Percentiles rank a stretch among this genome's conserved stretches.
Conservation (phyloP, 1,140 invertebrate genomes). For the Scaptomyza montana region DNA sequence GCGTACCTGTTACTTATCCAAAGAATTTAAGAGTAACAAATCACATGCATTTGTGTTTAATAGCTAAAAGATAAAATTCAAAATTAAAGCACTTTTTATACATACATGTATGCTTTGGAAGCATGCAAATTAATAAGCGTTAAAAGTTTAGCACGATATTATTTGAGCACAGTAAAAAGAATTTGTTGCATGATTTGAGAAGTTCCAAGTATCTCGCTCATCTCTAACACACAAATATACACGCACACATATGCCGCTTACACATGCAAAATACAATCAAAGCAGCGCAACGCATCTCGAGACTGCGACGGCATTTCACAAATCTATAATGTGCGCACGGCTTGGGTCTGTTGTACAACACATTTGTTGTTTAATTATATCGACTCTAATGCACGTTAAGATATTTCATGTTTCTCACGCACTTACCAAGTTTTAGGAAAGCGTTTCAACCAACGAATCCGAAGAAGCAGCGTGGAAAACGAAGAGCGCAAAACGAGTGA, state of each 20-base stretch:
- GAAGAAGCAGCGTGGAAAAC: slow-evolving; percentile 71
- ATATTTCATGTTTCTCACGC: slow-evolving; percentile 18
- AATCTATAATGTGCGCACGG: slow-evolving; percentile 33
- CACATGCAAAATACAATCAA: slow-evolving; percentile 56
- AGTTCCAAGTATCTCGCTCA: slow-evolving; percentile 6
- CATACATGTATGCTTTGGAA: not conserved
- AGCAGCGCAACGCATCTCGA: slow-evolving; percentile 50
- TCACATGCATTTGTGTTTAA: slow-evolving; percentile 6
- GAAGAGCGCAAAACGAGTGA: slow-evolving; percentile 75
- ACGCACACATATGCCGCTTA: slow-evolving; percentile 39
- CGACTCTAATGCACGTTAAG: slow-evolving; percentile 3
- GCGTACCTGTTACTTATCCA: slow-evolving; percentile 49
- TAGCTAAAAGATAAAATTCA: not conserved
- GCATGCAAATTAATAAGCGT: not conserved
- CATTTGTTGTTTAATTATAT: slow-evolving; percentile 18
- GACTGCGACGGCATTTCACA: slow-evolving; percentile 70
- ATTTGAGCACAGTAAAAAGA: not conserved
- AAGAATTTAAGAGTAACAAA: not conserved
- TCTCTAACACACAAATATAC: slow-evolving; percentile 40
- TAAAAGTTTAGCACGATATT: not conserved
- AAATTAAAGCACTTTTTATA: not conserved
- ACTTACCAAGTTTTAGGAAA: slow-evolving; percentile 74
- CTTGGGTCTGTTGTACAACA: slow-evolving; percentile 26
- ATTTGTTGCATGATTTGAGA: not conserved
- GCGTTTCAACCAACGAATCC: slow-evolving; percentile 45